Evolutionary conservation across 2,113 vertebrate species (phyloP).

Genomic region (Picathartes gymnocephalus): DNA sequence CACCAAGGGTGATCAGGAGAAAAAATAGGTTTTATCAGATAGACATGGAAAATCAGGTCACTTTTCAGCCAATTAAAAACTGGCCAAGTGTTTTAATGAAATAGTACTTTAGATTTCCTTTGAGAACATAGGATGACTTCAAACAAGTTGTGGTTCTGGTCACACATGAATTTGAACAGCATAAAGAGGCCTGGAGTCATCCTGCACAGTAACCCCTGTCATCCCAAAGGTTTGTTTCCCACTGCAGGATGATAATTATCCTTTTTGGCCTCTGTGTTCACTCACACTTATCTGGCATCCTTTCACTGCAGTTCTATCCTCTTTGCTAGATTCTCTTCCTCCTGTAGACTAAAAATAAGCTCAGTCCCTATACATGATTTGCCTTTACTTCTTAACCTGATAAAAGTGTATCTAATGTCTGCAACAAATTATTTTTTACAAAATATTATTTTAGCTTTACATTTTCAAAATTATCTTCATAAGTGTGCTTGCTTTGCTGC

Average conservation of each 20-base stretch:
- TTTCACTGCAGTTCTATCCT: not conserved
- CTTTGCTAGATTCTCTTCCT: not conserved
- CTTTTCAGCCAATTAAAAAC: not conserved
- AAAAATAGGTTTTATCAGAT: not conserved
- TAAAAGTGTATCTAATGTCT: not conserved
- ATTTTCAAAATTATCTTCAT: not conserved
- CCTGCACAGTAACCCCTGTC: not conserved
- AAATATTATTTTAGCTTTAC: not conserved
- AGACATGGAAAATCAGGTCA: not conserved
- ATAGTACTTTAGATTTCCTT: not conserved
- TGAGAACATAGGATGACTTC: not conserved
- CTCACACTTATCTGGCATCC: not conserved
- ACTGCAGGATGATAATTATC: not conserved
- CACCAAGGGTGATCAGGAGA: not conserved
- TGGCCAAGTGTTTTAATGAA: not conserved
- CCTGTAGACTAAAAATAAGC: not conserved
- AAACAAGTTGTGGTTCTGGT: not conserved
- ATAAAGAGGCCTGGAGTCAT: not conserved
- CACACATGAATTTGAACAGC: not conserved
- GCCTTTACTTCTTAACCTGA: not conserved
- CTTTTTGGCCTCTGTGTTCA: not conserved
- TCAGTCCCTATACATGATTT: not conserved
- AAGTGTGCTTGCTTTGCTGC: not conserved
- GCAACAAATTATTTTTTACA: not conserved
- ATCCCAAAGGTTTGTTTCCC: not conserved